Evolutionary conservation across 2,113 vertebrate genomes (phyloP), one percentile per base, ranked within the genome.

Genomic region (Prionailurus bengalensis): DNA sequence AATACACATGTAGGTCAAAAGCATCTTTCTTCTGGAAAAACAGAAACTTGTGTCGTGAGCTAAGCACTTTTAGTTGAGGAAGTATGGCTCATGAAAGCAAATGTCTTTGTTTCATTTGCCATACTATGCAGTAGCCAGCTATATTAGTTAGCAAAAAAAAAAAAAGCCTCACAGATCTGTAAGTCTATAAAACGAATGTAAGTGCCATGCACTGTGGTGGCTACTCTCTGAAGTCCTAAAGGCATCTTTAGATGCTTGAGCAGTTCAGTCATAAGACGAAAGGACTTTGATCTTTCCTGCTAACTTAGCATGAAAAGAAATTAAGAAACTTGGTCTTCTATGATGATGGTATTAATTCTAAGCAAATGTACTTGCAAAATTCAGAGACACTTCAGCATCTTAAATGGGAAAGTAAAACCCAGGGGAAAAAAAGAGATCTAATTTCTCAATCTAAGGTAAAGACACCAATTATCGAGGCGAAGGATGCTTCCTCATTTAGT

Each of bases 251-350:
- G 97, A 95, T 97, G 88, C 80, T 97, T 97, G 63, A 94, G 95
- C 79, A 96, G 85, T 98, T 98, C 86, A 93, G 95, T 98, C 96
- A 95, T 58, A 94, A 97, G 79, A 96, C 27, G 39, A 94, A 65
- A 76, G 94, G 80, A 73, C 92, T 98, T 98, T 95, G 97, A 98
- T 98, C 96, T 98, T 89, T 92, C 87, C 51, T 96, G 94, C 86
- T 98, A 98, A 97, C 65, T 97, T 82, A 85, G 71, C 79, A 87
- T 84, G 89, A 95, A 97, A 98, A 97, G 42, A 98, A 98, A 98
- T 96, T 58, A 97, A 45, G 95, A 97, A 92, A 97, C 95, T 89
- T 78, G 29, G 29, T 65, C 78, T 66, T 96, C 97, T 98, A 80
- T 94, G 94, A 61, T 66, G 92, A 85, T 33, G 82, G 31, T 48